These are phyloP conservation scores for Anas platyrhynchos DNA, from an alignment of 2,113 vertebrate genomes.

Conservation along the genomic window DNA sequence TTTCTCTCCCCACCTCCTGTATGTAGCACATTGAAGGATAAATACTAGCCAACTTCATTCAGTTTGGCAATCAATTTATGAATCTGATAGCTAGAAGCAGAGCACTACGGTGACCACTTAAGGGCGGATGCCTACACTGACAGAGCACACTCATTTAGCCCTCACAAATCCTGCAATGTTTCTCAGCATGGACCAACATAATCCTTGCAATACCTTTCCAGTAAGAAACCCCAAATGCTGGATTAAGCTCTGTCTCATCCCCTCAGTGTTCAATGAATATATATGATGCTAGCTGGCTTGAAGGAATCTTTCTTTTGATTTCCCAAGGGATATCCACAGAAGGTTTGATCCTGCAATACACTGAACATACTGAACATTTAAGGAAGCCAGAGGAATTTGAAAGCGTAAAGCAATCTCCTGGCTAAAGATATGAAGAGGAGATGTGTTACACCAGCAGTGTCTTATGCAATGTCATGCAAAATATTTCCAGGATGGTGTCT, in stretches of 20 bases:
- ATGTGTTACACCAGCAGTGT: not conserved
- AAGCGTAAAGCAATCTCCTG: not conserved
- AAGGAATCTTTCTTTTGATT: slow-evolving; percentile 58
- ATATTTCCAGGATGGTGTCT: not conserved
- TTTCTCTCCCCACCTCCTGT: not conserved
- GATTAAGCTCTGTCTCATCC: not conserved
- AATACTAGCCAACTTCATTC: not conserved
- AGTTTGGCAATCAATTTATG: not conserved
- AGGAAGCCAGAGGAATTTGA: slow-evolving; percentile 1
- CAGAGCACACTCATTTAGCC: not conserved
- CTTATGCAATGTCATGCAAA: not conserved
- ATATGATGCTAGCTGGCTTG: slow-evolving; percentile 31
- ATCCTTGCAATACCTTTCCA: not conserved
- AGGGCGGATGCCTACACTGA: not conserved
- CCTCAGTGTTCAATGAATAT: slow-evolving; percentile 33
- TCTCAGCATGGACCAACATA: not conserved
- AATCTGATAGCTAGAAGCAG: not conserved
- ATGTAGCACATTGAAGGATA: not conserved
- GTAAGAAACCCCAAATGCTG: slow-evolving; percentile 7
- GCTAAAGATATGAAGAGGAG: not conserved
- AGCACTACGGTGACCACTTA: not conserved
- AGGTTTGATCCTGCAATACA: not conserved
- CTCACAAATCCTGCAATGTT: not conserved
- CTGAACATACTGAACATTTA: not conserved
- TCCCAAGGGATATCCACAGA: slow-evolving; percentile 21